Conservation (phyloP, 2,888 invertebrate species). For the Erpobdella octoculata region DNA sequence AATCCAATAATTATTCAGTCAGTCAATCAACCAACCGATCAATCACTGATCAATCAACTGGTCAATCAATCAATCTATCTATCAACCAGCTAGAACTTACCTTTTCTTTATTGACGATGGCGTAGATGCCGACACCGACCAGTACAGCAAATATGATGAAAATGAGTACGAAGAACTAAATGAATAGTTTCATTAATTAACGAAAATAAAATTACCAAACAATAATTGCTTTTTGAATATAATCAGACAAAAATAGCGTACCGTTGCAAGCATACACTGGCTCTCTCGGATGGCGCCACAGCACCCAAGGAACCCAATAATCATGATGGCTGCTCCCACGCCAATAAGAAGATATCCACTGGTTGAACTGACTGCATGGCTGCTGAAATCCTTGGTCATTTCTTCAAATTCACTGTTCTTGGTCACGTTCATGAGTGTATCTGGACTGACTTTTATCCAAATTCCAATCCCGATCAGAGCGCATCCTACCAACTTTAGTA, state of each 20-base stretch:
- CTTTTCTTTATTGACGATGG: constrained; percentile 63
- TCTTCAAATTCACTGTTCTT: constrained; percentile 56
- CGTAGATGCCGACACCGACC: constrained; percentile 70
- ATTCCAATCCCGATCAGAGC: constrained; percentile 64
- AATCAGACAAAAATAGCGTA: too few relatives aligned
- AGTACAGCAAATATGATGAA: constrained; percentile 70
- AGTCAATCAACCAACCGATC: too few relatives aligned
- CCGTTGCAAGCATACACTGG: constrained; percentile 67
- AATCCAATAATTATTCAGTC: too few relatives aligned
- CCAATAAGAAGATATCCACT: constrained; percentile 67
- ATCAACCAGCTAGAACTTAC: too few relatives aligned
- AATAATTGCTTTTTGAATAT: neutral
- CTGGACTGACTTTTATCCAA: constrained; percentile 68
- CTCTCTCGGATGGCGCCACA: constrained; percentile 73
- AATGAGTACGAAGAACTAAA: constrained; percentile 69
- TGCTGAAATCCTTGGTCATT: constrained; percentile 64
- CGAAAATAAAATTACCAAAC: neutral
- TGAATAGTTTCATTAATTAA: constrained; percentile 2
- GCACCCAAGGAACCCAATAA: constrained; percentile 74
- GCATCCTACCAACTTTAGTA: constrained; percentile 66
- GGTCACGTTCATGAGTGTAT: constrained; percentile 25
- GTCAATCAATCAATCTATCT: too few relatives aligned
- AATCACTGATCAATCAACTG: too few relatives aligned
- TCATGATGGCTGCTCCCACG: constrained; percentile 65
- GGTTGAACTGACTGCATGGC: constrained; percentile 61